These are phyloP conservation scores for Perognathus longimembris DNA, from an alignment of 2,113 vertebrate species.

Conservation along the genomic window DNA sequence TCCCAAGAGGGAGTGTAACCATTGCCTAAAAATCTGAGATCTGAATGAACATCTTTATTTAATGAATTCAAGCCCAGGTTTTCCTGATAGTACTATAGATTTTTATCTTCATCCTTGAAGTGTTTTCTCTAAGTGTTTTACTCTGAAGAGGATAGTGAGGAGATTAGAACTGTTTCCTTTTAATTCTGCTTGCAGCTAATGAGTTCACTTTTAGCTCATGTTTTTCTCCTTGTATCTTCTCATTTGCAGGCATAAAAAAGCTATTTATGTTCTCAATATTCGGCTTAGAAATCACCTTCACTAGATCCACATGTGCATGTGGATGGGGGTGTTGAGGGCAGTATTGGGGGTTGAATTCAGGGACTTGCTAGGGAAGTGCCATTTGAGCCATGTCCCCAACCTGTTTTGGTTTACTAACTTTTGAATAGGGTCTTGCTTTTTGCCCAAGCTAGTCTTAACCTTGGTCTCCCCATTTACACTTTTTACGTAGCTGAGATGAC, in stretches of 20 bases:
- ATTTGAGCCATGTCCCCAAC: too few relatives aligned
- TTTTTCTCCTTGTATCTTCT: neutral
- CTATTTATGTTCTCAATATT: neutral
- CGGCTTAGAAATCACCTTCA: neutral
- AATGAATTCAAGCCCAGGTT: neutral
- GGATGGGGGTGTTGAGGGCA: too few relatives aligned
- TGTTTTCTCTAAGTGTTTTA: neutral
- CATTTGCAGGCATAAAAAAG: neutral
- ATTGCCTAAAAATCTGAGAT: neutral
- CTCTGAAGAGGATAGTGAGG: neutral
- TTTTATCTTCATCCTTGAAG: neutral
- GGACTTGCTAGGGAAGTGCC: too few relatives aligned
- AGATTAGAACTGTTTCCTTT: constrained; percentile 28
- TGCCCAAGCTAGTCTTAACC: too few relatives aligned
- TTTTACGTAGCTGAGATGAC: too few relatives aligned
- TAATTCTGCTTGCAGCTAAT: neutral
- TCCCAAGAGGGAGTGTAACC: neutral
- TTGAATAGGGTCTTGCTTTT: too few relatives aligned
- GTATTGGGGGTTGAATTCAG: too few relatives aligned
- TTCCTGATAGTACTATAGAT: neutral
- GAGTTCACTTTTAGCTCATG: neutral
- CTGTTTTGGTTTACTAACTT: too few relatives aligned
- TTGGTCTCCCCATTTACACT: too few relatives aligned
- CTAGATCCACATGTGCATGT: neutral
- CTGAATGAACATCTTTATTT: neutral